Conservation (phyloP, 1,140 invertebrate species). For the Chironomus striatipennis region DNA sequence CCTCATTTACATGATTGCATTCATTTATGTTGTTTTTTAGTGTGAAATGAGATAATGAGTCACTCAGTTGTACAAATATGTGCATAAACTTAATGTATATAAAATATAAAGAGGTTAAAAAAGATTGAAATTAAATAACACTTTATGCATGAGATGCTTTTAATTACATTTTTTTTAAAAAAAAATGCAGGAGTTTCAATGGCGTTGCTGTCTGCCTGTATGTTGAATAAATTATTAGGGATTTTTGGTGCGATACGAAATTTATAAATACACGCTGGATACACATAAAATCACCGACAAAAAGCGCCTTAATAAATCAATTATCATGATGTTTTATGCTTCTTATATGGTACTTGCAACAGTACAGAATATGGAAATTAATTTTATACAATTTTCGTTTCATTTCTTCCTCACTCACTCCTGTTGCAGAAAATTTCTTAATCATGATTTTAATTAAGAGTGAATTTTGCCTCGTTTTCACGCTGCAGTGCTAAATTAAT, state of each 20-base stretch:
- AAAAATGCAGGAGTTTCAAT: no score
- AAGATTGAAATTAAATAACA: not conserved
- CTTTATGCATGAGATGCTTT: not conserved
- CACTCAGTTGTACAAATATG: not conserved
- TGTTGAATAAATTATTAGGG: no score
- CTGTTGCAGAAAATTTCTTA: not conserved
- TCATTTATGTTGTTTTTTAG: not conserved
- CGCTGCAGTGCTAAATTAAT: slow-evolving; percentile 1
- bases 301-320: no score
- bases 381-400: not conserved
- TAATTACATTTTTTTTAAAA: no score
- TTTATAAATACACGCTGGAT: no score
- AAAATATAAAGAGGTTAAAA: not conserved
- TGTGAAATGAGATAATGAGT: slow-evolving; percentile 8
- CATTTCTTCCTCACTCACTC: not conserved
- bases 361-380: not conserved
- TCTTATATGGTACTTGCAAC: not conserved
- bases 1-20: not conserved
- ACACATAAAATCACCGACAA: no score
- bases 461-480: slow-evolving; percentile 12
- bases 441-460: slow-evolving; percentile 14
- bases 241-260: no score
- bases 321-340: not conserved
- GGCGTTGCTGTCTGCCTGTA: no score
- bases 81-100: not conserved